Base-by-base conservation (phyloP, 2,113 vertebrate species). In the Ptychochromis oligacanthus region DNA sequence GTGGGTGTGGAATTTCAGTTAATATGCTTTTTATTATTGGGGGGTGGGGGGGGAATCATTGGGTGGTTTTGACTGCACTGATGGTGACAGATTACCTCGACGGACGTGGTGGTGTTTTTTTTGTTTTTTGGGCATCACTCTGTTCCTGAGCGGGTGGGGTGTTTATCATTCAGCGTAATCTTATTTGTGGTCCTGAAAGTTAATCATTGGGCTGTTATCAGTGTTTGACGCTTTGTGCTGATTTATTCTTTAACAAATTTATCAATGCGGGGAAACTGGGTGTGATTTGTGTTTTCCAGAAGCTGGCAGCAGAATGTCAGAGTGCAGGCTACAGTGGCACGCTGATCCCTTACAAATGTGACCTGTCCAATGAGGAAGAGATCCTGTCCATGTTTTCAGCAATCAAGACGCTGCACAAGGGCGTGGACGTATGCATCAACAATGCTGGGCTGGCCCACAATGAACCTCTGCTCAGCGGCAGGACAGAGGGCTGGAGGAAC, bases 311-410 rank as follows among this genome's bases (percentile, higher is more conserved):
- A 0, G 97, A 99, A 88, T 99, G 97, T 91, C 96, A 98, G 96
- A 99, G 98, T 3, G 97, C 98, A 0, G 98, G 97, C 87, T 99
- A 97, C 81, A 95, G 95, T 0, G 98, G 98, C 64, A 97, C 96
- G 12, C 95, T 99, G 82, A 96, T 99, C 92, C 98, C 98, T 0
- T 98, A 98, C 93, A 98, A 97, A 94, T 99, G 98, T 4, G 98
- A 99, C 86, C 96, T 99, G 86, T 96, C 97, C 62, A 98, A 96
- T 0, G 98, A 99, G 90, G 98, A 99, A 79, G 98, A 99, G 94
- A 99, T 99, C 93, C 96, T 99, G 55, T 99, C 98, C 79, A 99
- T 99, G 98, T 99, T 99, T 89, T 99, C 98, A 0, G 98, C 98
- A 4, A 96, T 99, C 92, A 97, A 93, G 87, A 97, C 97, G 1